Evolutionary conservation across 1,140 invertebrate genomes (phyloP).

Genomic region (Luehdorfia chinensis): DNA sequence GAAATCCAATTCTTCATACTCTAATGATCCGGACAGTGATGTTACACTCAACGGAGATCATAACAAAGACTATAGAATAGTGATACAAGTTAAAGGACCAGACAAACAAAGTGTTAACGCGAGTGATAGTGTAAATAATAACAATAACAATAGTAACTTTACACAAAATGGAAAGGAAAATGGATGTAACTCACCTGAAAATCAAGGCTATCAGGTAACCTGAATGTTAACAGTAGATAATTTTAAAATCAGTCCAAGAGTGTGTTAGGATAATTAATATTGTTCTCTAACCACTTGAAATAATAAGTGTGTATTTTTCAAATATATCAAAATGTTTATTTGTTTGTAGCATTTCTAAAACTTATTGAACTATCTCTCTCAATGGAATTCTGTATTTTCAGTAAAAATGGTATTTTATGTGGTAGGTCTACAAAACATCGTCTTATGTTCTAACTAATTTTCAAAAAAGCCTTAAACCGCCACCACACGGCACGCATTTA

Average conservation of each 20-base stretch:
- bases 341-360: too few species aligned
- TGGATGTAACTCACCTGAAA: conserved; percentile 56
- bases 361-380: too few species aligned
- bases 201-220: conserved; percentile 68
- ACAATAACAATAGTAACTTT: conserved; percentile 48
- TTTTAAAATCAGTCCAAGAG: too few species aligned
- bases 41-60: conserved; percentile 80
- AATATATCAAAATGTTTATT: too few species aligned
- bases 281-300: too few species aligned
- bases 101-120: conserved; percentile 76
- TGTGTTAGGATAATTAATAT: background rate
- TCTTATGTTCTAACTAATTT: too few species aligned
- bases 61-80: conserved; percentile 80
- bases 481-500: too few species aligned
- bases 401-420: too few species aligned
- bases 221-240: background rate
- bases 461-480: too few species aligned
- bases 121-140: conserved; percentile 57
- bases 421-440: too few species aligned
- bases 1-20: conserved; percentile 69
- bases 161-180: conserved; percentile 64
- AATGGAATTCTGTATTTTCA: too few species aligned
- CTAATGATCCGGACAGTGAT: conserved; percentile 64
- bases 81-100: conserved; percentile 89
- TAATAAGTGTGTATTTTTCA: too few species aligned